Conservation (phyloP, 1,140 invertebrate species). For the Lanistes nyassanus region DNA sequence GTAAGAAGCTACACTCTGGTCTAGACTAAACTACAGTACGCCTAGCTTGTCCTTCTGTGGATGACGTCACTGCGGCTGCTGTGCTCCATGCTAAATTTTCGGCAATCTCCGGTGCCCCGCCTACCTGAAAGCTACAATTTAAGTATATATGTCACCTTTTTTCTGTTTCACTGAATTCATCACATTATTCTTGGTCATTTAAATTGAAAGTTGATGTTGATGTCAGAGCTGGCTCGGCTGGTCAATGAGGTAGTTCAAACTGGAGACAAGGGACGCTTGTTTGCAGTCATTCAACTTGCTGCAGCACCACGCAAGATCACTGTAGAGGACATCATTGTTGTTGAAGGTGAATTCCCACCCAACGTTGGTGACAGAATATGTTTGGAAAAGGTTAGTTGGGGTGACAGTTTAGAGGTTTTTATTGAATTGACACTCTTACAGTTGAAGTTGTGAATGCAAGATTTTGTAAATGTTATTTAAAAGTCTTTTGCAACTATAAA, state of each 20-base stretch:
- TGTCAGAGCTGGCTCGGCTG: slow-evolving; percentile 16
- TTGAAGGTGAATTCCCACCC: slow-evolving; percentile 87
- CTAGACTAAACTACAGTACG: no score
- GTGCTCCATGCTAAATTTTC: no score
- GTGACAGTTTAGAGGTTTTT: slow-evolving; percentile 19
- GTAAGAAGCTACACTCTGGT: no score
- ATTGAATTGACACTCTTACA: neutral
- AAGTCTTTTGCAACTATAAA: no score
- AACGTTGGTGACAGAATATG: slow-evolving; percentile 83
- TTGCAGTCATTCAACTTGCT: slow-evolving; percentile 84
- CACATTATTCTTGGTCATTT: slow-evolving; percentile 10
- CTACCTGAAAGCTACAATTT: no score
- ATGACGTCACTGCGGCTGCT: no score
- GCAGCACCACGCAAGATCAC: slow-evolving; percentile 91
- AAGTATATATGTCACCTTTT: no score
- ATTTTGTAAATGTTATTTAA: no score
- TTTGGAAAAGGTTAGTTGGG: slow-evolving; percentile 84
- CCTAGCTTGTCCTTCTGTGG: no score
- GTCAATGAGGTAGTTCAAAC: slow-evolving; percentile 31
- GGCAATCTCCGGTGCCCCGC: no score
- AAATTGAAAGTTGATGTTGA: neutral
- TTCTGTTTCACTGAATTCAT: no score
- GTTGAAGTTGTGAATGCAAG: no score
- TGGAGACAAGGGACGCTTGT: slow-evolving; percentile 75
- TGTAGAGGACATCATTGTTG: slow-evolving; percentile 83